phyloP scores from a whole-genome alignment of 2,113 vertebrate genomes.

The Albula goreensis region DNA sequence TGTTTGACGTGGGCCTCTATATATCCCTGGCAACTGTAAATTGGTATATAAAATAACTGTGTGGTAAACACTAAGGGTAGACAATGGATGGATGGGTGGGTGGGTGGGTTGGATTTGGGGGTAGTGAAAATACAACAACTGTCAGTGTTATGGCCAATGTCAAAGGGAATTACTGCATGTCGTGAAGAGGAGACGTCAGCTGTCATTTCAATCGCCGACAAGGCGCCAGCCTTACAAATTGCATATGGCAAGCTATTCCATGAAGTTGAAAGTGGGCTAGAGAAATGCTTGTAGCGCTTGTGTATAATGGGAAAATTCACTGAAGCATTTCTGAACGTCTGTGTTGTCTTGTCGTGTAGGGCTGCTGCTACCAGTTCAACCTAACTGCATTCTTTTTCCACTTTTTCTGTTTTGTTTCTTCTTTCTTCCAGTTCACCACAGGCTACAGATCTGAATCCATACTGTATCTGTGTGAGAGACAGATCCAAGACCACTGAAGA shows the following conservation, averaged over 20 bases:
- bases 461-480: constrained; percentile 27
- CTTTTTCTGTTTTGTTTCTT: constrained; percentile 36
- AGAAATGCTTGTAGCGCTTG: constrained; percentile 53
- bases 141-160: constrained; percentile 33
- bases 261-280: constrained; percentile 23
- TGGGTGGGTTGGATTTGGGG: not conserved
- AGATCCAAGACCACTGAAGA: constrained; percentile 6
- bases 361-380: constrained; percentile 54
- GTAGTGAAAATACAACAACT: constrained; percentile 23
- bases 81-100: no score
- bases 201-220: constrained; percentile 25
- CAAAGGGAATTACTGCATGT: constrained; percentile 37
- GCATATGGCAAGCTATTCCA: constrained; percentile 40
- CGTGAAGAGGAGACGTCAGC: constrained; percentile 23
- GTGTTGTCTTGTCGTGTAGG: constrained; percentile 53
- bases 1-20: not conserved
- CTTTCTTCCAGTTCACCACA: constrained; percentile 30
- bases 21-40: not conserved
- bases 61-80: constrained; percentile 7
- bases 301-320: constrained; percentile 64
- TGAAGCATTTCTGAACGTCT: constrained; percentile 55
- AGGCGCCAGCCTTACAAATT: constrained; percentile 36
- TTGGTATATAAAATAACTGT: constrained; percentile 13
- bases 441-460: constrained; percentile 44
- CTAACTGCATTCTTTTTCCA: constrained; percentile 18